Evolutionary conservation across 2,797 vertebrate genomes (phyloP).

Genomic region (Anguilla obscura): DNA sequence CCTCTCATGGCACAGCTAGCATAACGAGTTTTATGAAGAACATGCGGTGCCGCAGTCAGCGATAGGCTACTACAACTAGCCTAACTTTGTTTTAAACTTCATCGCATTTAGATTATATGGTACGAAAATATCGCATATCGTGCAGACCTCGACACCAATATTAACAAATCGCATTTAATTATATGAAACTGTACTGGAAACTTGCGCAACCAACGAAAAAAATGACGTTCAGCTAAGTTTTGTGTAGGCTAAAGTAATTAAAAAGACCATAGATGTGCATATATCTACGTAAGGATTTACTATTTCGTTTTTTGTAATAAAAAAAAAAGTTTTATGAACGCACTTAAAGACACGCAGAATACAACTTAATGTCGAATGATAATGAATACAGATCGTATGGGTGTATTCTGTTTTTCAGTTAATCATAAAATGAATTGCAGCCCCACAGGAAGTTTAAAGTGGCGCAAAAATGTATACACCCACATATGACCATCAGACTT

Average conservation of each 20-base stretch:
- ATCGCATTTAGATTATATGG: background rate
- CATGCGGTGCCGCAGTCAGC: background rate
- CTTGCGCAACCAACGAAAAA: background rate
- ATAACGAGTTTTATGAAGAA: conserved; percentile 11
- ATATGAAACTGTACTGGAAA: background rate
- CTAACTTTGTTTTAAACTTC: conserved; percentile 10
- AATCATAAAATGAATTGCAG: background rate
- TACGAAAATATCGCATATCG: background rate
- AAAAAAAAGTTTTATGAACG: background rate
- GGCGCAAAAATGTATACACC: conserved; percentile 17
- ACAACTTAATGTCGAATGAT: background rate
- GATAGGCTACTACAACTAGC: background rate
- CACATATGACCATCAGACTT: background rate
- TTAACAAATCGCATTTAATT: background rate
- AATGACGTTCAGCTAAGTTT: background rate
- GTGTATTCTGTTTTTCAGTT: background rate
- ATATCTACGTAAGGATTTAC: background rate
- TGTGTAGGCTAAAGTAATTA: background rate
- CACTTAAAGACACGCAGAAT: background rate
- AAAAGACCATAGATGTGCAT: background rate
- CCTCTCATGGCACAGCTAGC: conserved; percentile 13
- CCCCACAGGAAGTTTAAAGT: conserved; percentile 12
- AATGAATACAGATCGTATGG: background rate
- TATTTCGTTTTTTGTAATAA: background rate
- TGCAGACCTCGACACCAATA: background rate